These are phyloP conservation scores for Apogon hyalosoma DNA, from an alignment of 2,797 vertebrate species.

Conservation along the genomic window DNA sequence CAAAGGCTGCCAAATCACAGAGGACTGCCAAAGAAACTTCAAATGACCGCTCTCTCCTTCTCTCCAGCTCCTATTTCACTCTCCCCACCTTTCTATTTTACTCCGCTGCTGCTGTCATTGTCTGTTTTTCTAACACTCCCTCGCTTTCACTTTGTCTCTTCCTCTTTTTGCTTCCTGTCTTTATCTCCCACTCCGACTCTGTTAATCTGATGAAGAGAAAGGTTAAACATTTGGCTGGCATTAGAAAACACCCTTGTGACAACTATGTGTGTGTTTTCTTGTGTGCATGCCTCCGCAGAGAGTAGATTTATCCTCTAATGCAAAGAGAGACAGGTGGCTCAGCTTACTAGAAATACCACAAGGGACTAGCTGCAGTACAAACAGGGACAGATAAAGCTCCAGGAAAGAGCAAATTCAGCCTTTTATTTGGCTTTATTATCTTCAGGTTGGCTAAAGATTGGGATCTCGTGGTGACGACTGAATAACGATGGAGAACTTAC, in stretches of 20 bases:
- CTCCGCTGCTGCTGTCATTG: constrained; percentile 17
- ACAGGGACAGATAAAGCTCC: neutral
- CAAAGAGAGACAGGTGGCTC: constrained; percentile 55
- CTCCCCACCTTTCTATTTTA: constrained; percentile 16
- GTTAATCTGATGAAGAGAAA: constrained; percentile 66
- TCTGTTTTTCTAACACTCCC: constrained; percentile 11
- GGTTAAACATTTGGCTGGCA: constrained; percentile 70
- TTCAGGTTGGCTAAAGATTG: no score
- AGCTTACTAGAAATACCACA: constrained; percentile 39
- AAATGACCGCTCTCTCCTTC: constrained; percentile 69
- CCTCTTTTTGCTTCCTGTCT: constrained; percentile 27
- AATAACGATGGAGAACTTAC: constrained; percentile 5
- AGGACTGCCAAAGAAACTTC: constrained; percentile 77
- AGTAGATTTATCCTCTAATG: constrained; percentile 38
- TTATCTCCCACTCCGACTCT: constrained; percentile 49
- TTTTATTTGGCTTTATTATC: constrained; percentile 27
- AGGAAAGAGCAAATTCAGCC: constrained; percentile 15
- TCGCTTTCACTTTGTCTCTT: constrained; percentile 17
- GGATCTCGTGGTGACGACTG: neutral
- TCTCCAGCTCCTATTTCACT: constrained; percentile 25
- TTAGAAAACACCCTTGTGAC: constrained; percentile 50
- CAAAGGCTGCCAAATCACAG: constrained; percentile 67
- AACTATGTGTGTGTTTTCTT: constrained; percentile 37
- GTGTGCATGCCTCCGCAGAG: constrained; percentile 25
- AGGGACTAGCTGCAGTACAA: constrained; percentile 24